Base-by-base conservation (phyloP, 2,888 invertebrate genomes). In the Melieria picta region DNA sequence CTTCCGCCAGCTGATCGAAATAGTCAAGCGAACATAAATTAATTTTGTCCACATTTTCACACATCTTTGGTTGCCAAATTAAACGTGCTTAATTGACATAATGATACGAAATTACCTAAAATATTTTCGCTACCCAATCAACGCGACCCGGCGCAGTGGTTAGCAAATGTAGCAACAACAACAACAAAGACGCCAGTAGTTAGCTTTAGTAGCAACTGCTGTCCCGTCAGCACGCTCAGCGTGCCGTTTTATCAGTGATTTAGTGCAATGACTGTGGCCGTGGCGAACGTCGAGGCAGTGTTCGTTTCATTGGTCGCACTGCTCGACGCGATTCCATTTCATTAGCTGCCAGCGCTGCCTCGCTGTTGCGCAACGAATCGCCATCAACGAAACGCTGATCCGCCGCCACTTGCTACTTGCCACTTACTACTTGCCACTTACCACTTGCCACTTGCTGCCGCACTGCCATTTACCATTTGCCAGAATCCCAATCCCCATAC, bases 21-120 rank as follows among this genome's bases (percentile, higher is more conserved):
- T 30, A 30, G 30, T 30, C 30, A 2, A 30, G 69, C 52, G 68
- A 71, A 71, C 74, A 75, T 77, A 77, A 77, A 77, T 75, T 76
- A 74, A 76, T 73, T 75, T 75, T 74, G 63, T 67, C 69, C 69
- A 72, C 73, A 72, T 72, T 73, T 75, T 76, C 77, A 72, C 76
- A 76, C 77, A 77, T 76, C 74, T 74, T 73, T 74, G 76, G 75
- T 75, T 77, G 75, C 75, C 77, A 77, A 76, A 77, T 78, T 77
- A 78, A 77, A 78, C 74, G 73, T 75, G 76, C 77, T 76, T 77
- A 76, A 79, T 78, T 78, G 77, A 78, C 78, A 77, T 76, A 78
- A 79, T 79, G 77, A 74, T 76, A 73, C 72, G 74, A 76, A 79
- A 79, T 79, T 76, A 72, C 77, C 76, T 72, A 72, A 78, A 76